phyloP scores from a whole-genome alignment of 1,140 invertebrate genomes.

The Drosophila ogumai region DNA sequence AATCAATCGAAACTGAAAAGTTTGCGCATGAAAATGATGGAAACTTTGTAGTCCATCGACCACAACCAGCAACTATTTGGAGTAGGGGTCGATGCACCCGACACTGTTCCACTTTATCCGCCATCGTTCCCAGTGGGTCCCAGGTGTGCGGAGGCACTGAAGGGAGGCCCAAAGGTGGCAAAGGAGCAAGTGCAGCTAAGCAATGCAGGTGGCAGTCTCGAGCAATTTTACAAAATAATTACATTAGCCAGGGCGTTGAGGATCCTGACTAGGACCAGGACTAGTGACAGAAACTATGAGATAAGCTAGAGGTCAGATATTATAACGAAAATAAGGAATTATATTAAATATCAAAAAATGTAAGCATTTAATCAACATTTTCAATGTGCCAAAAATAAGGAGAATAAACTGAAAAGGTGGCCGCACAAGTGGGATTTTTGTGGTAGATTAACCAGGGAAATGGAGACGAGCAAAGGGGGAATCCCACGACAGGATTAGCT shows the following conservation, averaged over 20 bases:
- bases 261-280: conserved; percentile 5
- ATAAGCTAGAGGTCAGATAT: not conserved
- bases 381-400: conserved; percentile 25
- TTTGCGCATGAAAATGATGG: conserved; percentile 24
- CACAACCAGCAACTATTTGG: conserved; percentile 5
- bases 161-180: not conserved
- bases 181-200: conserved; percentile 9
- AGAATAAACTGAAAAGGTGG: conserved; percentile 1
- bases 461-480: not conserved
- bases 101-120: conserved; percentile 16
- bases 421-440: conserved; percentile 12
- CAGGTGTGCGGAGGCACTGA: conserved; percentile 1
- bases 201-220: conserved; percentile 20
- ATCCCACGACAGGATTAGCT: conserved; percentile 5
- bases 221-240: conserved; percentile 62
- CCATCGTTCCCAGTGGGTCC: not conserved
- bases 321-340: not conserved
- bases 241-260: conserved; percentile 48
- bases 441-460: conserved; percentile 9
- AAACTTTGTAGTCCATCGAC: conserved; percentile 23
- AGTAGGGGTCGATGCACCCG: conserved; percentile 18
- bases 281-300: not conserved
- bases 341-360: not conserved
- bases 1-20: conserved; percentile 18
- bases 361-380: not conserved